Evolutionary conservation across 2,888 invertebrate genomes (phyloP).

Genomic region (Microctonus brassicae): DNA sequence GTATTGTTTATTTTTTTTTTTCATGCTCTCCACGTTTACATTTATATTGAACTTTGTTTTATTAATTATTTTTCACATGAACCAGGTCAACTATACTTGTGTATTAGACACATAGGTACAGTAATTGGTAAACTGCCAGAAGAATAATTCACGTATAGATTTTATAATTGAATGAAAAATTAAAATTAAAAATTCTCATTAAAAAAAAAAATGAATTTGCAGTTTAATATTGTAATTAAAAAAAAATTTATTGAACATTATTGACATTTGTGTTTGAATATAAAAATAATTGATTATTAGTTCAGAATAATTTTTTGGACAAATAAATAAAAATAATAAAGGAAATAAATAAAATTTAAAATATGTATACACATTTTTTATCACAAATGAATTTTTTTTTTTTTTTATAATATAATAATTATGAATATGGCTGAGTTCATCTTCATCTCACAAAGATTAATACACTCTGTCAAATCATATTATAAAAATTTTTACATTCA

Average conservation of each 20-base stretch:
- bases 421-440: neutral
- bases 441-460: neutral
- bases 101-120: too few relatives aligned
- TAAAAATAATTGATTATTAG: neutral
- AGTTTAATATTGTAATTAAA: neutral
- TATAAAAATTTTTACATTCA: neutral
- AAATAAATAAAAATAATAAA: neutral
- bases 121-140: neutral
- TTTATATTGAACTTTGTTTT: neutral
- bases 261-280: neutral
- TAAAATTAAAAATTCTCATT: neutral
- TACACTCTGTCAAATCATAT: constrained; percentile 8
- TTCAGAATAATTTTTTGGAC: neutral
- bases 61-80: neutral
- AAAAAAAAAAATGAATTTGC: neutral
- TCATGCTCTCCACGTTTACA: neutral
- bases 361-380: neutral
- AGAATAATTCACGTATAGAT: neutral
- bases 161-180: neutral
- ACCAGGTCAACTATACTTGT: neutral
- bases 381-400: neutral
- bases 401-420: constrained; percentile 1
- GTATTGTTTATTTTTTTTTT: neutral
- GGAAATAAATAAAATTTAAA: neutral
- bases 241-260: neutral